Evolutionary conservation across 2,888 invertebrate genomes (phyloP).

Genomic region (Biston stratarius): DNA sequence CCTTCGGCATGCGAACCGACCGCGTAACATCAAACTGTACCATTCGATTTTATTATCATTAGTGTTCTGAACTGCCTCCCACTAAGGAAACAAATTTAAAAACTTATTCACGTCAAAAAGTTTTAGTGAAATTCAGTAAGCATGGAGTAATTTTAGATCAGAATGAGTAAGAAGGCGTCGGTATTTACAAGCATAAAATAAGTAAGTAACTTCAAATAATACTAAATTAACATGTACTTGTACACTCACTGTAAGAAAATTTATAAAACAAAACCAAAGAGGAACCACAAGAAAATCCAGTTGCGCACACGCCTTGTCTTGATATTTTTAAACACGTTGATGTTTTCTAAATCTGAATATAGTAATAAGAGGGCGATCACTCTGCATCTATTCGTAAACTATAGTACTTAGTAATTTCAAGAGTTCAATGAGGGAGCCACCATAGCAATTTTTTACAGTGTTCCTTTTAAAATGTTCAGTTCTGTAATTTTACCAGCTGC

Average conservation of each 20-base stretch:
- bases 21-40: no score
- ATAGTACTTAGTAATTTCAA: neutral
- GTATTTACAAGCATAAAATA: no score
- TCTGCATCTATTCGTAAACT: slow-evolving; percentile 76
- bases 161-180: no score
- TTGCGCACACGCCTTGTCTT: slow-evolving; percentile 46
- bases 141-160: no score
- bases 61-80: no score
- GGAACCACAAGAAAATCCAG: slow-evolving; percentile 17
- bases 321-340: slow-evolving; percentile 54
- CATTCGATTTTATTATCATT: no score
- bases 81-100: no score
- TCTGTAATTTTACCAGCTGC: neutral
- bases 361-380: slow-evolving; percentile 79
- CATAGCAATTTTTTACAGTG: neutral
- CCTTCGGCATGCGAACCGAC: no score
- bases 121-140: no score
- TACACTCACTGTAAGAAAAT: slow-evolving; percentile 13
- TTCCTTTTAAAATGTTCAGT: neutral
- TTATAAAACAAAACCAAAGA: slow-evolving; percentile 21
- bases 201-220: no score
- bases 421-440: neutral
- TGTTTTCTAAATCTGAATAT: slow-evolving; percentile 72
- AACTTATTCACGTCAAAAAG: no score
- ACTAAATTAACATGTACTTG: neutral